A percentile compares a stretch with the other conserved stretches of the same genome.
phyloP scores from a whole-genome alignment of 2,888 invertebrate genomes.

The Tolmerus cingulatus region DNA sequence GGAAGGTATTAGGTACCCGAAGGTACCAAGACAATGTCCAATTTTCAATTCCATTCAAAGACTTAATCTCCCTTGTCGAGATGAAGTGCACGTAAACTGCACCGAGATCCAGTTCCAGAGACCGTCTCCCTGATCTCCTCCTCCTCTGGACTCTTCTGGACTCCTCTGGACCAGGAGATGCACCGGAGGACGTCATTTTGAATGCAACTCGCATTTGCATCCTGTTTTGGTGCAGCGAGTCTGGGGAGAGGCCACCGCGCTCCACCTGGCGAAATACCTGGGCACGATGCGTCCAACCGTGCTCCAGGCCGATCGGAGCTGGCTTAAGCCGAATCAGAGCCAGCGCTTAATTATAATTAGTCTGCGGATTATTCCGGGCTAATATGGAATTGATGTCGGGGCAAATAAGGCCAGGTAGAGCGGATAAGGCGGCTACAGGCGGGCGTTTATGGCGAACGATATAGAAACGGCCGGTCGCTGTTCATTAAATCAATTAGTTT shows the following conservation, averaged over 20 bases:
- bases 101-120: neutral
- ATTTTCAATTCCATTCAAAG: slow-evolving; percentile 47
- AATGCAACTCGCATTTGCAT: slow-evolving; percentile 44
- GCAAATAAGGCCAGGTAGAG: slow-evolving; percentile 45
- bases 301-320: neutral
- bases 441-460: slow-evolving; percentile 28
- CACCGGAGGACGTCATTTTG: slow-evolving; percentile 17
- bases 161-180: neutral
- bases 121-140: neutral
- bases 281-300: neutral
- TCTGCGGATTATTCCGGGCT: slow-evolving; percentile 46
- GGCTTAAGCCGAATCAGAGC: slow-evolving; percentile 26
- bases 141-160: no score
- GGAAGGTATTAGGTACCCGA: slow-evolving; percentile 24
- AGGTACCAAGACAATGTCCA: slow-evolving; percentile 44
- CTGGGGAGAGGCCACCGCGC: slow-evolving; percentile 4
- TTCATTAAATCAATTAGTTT: slow-evolving; percentile 40
- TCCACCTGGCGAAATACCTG: neutral
- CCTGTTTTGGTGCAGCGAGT: slow-evolving; percentile 42
- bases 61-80: slow-evolving; percentile 43
- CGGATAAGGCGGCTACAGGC: slow-evolving; percentile 28
- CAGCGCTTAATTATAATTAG: slow-evolving; percentile 49
- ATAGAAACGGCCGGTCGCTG: slow-evolving; percentile 19
- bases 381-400: slow-evolving; percentile 48
- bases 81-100: slow-evolving; percentile 28